phyloP scores from a whole-genome alignment of 2,888 invertebrate species.

The Lysandra bellargus region DNA sequence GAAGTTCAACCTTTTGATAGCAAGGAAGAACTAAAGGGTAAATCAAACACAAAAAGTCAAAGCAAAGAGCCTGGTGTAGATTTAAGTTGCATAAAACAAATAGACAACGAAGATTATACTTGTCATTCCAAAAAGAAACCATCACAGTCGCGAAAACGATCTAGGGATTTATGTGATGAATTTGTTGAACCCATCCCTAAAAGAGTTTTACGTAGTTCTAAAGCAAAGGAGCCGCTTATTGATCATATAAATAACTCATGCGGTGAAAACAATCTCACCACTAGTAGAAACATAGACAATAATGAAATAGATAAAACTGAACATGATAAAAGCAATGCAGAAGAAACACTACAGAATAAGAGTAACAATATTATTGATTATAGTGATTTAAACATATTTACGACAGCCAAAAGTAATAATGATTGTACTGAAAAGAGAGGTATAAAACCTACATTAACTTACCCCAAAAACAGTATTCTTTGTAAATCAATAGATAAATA shows the following conservation, averaged over 20 bases:
- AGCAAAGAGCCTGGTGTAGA: background rate
- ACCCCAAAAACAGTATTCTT: constrained; percentile 53
- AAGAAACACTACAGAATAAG: constrained; percentile 18
- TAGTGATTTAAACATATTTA: constrained; percentile 16
- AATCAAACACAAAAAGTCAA: background rate
- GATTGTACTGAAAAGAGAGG: background rate
- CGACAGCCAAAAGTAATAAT: background rate
- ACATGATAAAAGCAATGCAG: constrained; percentile 5
- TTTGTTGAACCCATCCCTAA: constrained; percentile 46
- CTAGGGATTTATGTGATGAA: constrained; percentile 46
- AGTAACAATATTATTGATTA: constrained; percentile 25
- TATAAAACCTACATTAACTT: constrained; percentile 2
- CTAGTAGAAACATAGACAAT: constrained; percentile 21
- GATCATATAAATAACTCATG: constrained; percentile 29
- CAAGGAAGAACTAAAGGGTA: background rate
- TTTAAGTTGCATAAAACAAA: constrained; percentile 30
- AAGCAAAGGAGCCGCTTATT: constrained; percentile 29
- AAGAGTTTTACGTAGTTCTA: constrained; percentile 54
- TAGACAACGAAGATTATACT: constrained; percentile 5
- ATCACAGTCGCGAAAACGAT: constrained; percentile 32
- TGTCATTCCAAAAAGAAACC: background rate
- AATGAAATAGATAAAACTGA: constrained; percentile 12
- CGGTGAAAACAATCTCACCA: constrained; percentile 23
- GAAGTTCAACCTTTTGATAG: background rate
- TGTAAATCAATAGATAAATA: constrained; percentile 61